Conservation (phyloP, 2,797 vertebrate species). For the Sebastes dallii region DNA sequence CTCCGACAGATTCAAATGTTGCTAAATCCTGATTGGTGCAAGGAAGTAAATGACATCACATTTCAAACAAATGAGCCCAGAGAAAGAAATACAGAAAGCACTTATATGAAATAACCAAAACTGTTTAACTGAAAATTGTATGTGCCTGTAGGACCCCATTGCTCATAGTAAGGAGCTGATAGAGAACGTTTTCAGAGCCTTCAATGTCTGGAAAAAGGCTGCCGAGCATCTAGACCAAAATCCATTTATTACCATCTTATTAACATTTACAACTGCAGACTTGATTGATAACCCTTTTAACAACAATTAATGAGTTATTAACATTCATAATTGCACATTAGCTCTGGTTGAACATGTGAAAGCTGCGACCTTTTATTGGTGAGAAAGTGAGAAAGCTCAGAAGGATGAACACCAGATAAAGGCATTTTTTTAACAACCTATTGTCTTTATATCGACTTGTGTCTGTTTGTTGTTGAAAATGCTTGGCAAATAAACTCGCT, state of each 20-base stretch:
- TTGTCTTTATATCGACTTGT: background rate
- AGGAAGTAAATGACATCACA: background rate
- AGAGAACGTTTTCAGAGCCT: no score
- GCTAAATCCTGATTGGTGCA: background rate
- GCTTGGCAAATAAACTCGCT: background rate
- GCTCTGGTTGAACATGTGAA: background rate
- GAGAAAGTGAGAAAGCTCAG: background rate
- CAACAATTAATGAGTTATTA: background rate
- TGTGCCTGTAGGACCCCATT: background rate
- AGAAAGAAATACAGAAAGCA: background rate
- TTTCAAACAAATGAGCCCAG: background rate
- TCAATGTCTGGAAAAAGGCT: no score
- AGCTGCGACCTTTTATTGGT: background rate
- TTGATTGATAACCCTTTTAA: constrained; percentile 1
- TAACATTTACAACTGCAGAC: constrained; percentile 10
- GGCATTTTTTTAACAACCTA: background rate
- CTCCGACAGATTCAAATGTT: background rate
- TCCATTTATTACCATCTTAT: constrained; percentile 15
- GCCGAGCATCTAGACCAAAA: background rate
- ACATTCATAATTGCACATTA: background rate
- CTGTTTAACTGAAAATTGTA: background rate
- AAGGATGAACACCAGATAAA: background rate
- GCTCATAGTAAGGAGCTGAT: no score
- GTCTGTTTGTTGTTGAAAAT: background rate
- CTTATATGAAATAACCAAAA: background rate